phyloP scores from a whole-genome alignment of 2,888 invertebrate genomes.

The Phengaris alcon region DNA sequence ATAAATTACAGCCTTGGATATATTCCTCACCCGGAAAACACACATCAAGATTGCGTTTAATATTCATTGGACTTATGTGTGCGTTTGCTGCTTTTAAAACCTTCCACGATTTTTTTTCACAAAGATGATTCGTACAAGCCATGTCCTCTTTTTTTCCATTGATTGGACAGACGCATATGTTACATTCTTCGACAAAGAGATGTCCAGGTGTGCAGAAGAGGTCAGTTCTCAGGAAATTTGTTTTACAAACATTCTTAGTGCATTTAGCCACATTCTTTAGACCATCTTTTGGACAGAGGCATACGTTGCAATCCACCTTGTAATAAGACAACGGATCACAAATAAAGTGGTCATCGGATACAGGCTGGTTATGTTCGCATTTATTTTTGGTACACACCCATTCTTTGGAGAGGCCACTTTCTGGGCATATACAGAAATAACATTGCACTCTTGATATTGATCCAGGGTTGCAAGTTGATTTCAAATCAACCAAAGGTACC shows the following conservation, averaged over 20 bases:
- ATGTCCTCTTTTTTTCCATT: conserved; percentile 58
- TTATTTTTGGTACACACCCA: conserved; percentile 59
- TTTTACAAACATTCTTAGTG: conserved; percentile 65
- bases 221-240: conserved; percentile 52
- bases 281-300: conserved; percentile 62
- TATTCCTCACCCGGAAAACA: conserved; percentile 72
- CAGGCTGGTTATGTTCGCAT: conserved; percentile 45
- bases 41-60: conserved; percentile 51
- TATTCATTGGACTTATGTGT: conserved; percentile 45
- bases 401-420: conserved; percentile 51
- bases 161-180: conserved; percentile 68
- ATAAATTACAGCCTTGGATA: conserved; percentile 61
- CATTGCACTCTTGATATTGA: conserved; percentile 59
- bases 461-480: conserved; percentile 55
- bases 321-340: conserved; percentile 66
- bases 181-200: conserved; percentile 65
- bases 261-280: conserved; percentile 67
- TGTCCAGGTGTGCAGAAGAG: conserved; percentile 57
- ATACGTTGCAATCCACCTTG: conserved; percentile 67
- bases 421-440: conserved; percentile 70
- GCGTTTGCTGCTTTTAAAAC: conserved; percentile 55
- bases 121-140: conserved; percentile 59
- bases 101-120: conserved; percentile 56
- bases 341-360: conserved; percentile 44
- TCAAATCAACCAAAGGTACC: conserved; percentile 34